These are phyloP conservation scores for Cariama cristata DNA, from an alignment of 2,113 vertebrate species.

Conservation along the genomic window DNA sequence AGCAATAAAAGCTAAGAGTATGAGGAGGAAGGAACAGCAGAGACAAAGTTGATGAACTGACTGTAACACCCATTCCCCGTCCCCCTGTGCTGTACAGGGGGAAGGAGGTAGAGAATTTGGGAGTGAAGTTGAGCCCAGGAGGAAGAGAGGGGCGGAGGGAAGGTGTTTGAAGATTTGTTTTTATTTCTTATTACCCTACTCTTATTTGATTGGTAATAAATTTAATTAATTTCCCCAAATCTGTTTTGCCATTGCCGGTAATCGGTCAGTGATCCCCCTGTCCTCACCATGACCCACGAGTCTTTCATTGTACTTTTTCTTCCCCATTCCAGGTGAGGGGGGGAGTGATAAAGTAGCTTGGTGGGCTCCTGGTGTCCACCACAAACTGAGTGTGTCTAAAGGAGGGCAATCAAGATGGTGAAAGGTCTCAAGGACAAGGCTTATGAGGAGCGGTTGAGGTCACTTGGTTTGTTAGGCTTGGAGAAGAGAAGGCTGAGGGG, in stretches of 20 bases:
- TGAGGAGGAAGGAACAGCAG: background rate
- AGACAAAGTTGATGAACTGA: background rate
- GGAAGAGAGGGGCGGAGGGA: too few relatives aligned
- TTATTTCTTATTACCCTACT: background rate
- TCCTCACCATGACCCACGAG: background rate
- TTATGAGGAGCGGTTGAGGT: background rate
- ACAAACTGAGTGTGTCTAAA: background rate
- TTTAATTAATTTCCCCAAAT: background rate
- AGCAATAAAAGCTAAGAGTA: background rate
- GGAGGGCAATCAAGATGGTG: background rate
- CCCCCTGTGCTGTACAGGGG: background rate
- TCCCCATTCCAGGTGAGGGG: background rate
- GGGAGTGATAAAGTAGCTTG: background rate
- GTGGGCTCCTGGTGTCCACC: background rate
- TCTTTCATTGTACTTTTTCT: background rate
- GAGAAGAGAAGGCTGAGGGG: background rate
- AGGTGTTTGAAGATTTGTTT: too few relatives aligned
- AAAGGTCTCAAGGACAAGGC: background rate
- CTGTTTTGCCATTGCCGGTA: background rate
- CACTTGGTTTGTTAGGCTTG: too few relatives aligned
- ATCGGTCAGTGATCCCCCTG: background rate
- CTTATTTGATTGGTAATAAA: background rate
- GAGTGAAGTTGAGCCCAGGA: too few relatives aligned
- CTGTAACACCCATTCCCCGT: background rate
- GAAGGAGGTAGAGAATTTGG: background rate